phyloP scores from a whole-genome alignment of 2,888 invertebrate genomes.

The Hipparchia sbordonii region DNA sequence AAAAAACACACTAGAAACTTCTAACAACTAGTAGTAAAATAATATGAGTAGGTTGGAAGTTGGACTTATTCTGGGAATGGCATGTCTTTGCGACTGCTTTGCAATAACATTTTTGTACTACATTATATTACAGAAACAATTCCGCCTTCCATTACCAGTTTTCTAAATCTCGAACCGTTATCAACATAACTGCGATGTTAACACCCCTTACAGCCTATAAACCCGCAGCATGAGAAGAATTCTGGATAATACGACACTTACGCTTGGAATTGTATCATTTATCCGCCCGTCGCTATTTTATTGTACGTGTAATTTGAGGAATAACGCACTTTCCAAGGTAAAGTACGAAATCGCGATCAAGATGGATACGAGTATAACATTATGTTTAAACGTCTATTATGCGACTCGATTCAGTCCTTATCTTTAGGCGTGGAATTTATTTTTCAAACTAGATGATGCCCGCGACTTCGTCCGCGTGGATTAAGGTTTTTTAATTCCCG shows the following conservation, averaged over 20 bases:
- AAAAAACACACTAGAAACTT: too few relatives aligned
- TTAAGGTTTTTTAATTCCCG: too few relatives aligned
- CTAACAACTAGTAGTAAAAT: too few relatives aligned
- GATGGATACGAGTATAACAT: not conserved
- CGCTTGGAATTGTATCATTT: slow-evolving; percentile 42
- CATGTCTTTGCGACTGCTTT: too few relatives aligned
- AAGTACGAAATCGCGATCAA: slow-evolving; percentile 12
- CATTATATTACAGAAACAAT: not conserved
- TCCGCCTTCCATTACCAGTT: slow-evolving; percentile 8
- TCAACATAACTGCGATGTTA: slow-evolving; percentile 19
- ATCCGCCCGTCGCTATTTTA: slow-evolving; percentile 37
- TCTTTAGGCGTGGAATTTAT: too few relatives aligned
- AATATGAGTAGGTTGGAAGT: too few relatives aligned
- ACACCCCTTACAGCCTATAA: slow-evolving; percentile 14
- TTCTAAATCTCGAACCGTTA: slow-evolving; percentile 12
- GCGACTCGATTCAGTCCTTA: not conserved
- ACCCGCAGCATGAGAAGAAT: slow-evolving; percentile 25
- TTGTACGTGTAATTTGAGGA: slow-evolving; percentile 43
- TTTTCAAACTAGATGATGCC: too few relatives aligned
- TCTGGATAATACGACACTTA: slow-evolving; percentile 36
- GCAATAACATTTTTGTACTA: not conserved
- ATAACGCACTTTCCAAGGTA: slow-evolving; percentile 30
- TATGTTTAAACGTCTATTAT: not conserved
- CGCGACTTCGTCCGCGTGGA: too few relatives aligned
- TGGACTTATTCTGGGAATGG: too few relatives aligned